These are phyloP conservation scores for Myotis daubentonii DNA, from an alignment of 2,797 vertebrate genomes.

Conservation along the genomic window DNA sequence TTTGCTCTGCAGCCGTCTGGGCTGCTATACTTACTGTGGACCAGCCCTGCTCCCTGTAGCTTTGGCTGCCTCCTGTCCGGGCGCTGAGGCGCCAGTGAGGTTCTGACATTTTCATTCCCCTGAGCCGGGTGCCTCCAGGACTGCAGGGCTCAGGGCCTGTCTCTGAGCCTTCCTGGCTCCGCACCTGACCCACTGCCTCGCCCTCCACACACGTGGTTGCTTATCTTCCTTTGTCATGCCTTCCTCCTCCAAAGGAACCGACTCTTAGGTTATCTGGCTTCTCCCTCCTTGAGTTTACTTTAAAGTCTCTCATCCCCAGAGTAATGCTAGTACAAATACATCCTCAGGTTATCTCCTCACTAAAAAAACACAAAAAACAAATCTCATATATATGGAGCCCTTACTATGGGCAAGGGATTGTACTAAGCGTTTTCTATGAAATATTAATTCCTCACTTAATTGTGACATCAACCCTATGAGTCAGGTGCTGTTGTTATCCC, in stretches of 20 bases:
- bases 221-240: not conserved
- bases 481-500: not conserved
- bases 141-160: not conserved
- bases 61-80: not conserved
- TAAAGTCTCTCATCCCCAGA: not conserved
- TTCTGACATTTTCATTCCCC: not conserved
- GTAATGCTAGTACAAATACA: not conserved
- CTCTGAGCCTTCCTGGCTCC: not conserved
- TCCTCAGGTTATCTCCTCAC: not conserved
- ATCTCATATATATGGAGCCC: not conserved
- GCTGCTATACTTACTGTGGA: not conserved
- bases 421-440: not conserved
- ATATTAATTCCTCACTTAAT: not conserved
- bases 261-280: not conserved
- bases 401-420: not conserved
- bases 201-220: rapidly evolving
- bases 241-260: not conserved
- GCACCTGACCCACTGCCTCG: not conserved
- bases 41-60: not conserved
- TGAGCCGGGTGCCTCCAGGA: not conserved
- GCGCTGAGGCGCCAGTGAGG: not conserved
- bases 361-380: not conserved
- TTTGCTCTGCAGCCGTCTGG: not conserved
- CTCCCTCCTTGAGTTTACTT: not conserved
- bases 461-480: not conserved